Evolutionary conservation across 2,113 vertebrate species (phyloP).

Genomic region (Syrrhaptes paradoxus): DNA sequence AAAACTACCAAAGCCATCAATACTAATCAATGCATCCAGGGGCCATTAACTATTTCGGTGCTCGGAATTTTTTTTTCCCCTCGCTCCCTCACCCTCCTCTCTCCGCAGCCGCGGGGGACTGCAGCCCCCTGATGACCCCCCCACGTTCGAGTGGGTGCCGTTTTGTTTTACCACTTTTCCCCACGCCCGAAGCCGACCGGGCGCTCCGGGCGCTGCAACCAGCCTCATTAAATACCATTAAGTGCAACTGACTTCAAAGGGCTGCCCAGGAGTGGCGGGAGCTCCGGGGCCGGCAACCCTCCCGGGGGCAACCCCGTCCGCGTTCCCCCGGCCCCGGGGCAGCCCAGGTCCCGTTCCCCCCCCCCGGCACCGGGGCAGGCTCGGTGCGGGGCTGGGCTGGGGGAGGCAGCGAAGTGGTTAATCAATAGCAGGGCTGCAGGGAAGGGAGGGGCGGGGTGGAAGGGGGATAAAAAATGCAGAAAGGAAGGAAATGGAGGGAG

Average conservation of each 20-base stretch:
- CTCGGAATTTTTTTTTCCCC: neutral
- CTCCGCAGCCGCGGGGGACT: neutral
- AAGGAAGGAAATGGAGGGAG: slow-evolving; percentile 68
- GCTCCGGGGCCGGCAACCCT: neutral
- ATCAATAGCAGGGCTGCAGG: slow-evolving; percentile 69
- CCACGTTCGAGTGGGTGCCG: accelerated
- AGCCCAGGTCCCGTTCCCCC: neutral
- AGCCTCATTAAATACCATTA: neutral
- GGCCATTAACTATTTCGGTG: slow-evolving; percentile 57
- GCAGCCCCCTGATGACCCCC: neutral
- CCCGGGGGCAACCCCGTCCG: neutral
- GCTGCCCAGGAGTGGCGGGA: neutral
- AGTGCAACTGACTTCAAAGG: slow-evolving; percentile 21
- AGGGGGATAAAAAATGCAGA: slow-evolving; percentile 62
- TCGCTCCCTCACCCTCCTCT: neutral
- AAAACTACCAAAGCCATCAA: slow-evolving; percentile 85
- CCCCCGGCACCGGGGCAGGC: neutral
- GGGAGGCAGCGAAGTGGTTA: slow-evolving; percentile 43
- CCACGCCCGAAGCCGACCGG: neutral
- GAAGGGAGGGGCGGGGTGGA: slow-evolving; percentile 67
- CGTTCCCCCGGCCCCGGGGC: no score
- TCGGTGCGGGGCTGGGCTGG: neutral
- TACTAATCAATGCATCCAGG: slow-evolving; percentile 80
- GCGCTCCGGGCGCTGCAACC: neutral
- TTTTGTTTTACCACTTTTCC: neutral